Conservation (phyloP, 2,797 vertebrate species). For the Echiichthys vipera region DNA sequence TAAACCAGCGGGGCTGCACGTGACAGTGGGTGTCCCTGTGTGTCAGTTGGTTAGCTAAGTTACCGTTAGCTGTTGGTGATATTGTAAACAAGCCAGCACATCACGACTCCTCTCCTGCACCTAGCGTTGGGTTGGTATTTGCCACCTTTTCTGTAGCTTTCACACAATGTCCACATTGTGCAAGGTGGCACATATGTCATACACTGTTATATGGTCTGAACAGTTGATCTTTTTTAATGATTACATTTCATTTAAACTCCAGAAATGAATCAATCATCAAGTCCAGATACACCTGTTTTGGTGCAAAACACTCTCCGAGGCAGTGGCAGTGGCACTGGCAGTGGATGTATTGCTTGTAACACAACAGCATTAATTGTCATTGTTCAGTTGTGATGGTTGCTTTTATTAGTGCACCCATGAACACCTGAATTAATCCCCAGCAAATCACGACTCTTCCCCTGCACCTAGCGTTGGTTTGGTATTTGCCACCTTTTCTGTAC, state of each 20-base stretch:
- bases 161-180: background rate
- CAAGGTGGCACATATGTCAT: accelerated
- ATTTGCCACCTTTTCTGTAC: background rate
- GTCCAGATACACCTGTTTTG: background rate
- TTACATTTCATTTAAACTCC: background rate
- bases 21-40: background rate
- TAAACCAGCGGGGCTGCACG: background rate
- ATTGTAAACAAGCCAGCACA: conserved; percentile 56
- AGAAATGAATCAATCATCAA: background rate
- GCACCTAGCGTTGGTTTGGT: too few species aligned
- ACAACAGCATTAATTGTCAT: background rate
- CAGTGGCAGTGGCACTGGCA: too few species aligned
- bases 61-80: conserved; percentile 28
- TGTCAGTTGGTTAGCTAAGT: conserved; percentile 15
- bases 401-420: background rate
- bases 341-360: background rate
- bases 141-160: background rate
- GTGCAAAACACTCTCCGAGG: background rate
- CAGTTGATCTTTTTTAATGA: background rate
- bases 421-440: background rate
- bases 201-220: background rate
- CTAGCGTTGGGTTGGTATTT: background rate
- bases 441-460: too few species aligned
- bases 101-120: conserved; percentile 19
- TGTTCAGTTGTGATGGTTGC: background rate